Evolutionary conservation across 2,797 vertebrate genomes (phyloP).

Genomic region (Thaleichthys pacificus): DNA sequence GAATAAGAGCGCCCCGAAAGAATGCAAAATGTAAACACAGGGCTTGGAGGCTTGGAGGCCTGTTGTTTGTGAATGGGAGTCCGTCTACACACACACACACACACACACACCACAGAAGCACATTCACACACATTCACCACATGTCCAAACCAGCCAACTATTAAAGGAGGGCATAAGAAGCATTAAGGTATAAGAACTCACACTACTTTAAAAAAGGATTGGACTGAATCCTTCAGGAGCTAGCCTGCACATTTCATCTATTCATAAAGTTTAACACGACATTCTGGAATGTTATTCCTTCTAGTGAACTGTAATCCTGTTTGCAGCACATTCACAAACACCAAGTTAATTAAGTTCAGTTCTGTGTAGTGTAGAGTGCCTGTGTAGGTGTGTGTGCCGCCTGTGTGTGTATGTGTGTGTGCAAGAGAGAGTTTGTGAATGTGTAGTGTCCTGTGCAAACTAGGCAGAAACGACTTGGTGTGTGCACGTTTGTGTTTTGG

Average conservation of each 20-base stretch:
- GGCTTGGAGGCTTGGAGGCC: constrained; percentile 73
- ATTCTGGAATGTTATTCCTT: constrained; percentile 67
- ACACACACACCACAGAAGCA: not conserved
- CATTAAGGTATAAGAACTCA: not conserved
- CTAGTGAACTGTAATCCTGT: constrained; percentile 58
- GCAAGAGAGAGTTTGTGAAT: constrained; percentile 6
- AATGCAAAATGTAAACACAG: constrained; percentile 81
- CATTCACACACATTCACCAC: constrained; percentile 6
- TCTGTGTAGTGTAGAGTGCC: constrained; percentile 14
- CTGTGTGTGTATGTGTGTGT: constrained; percentile 12
- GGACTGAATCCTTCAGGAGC: no score
- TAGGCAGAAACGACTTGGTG: constrained; percentile 38
- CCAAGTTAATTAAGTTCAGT: constrained; percentile 52
- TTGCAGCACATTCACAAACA: constrained; percentile 64
- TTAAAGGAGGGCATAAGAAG: constrained; percentile 18
- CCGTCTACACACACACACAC: constrained; percentile 27
- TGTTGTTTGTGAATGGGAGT: constrained; percentile 75
- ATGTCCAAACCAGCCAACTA: constrained; percentile 11
- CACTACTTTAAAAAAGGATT: constrained; percentile 47
- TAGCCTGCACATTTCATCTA: constrained; percentile 69
- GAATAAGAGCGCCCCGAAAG: constrained; percentile 76
- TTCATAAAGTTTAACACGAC: constrained; percentile 72
- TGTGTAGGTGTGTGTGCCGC: constrained; percentile 3
- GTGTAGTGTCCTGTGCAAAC: constrained; percentile 30
- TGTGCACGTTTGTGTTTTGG: constrained; percentile 45